A percentile compares a stretch with the other conserved stretches of the same genome.
Conservation (phyloP, 2,888 invertebrate genomes). For the Dione juno region DNA sequence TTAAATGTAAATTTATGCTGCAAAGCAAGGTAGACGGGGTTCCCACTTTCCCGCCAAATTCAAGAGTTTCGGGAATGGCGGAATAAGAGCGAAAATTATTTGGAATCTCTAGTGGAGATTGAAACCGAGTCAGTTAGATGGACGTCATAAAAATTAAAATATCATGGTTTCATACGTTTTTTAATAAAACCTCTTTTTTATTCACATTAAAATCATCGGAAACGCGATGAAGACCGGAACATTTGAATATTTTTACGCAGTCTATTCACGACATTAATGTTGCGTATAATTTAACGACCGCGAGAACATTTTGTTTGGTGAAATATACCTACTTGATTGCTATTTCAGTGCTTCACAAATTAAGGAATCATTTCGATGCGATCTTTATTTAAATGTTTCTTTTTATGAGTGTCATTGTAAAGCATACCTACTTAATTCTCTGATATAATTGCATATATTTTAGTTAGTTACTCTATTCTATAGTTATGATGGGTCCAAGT, state of each 20-base stretch:
- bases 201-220: not conserved
- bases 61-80: too few relatives aligned
- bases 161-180: not conserved
- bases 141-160: too few relatives aligned
- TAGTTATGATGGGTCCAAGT: too few relatives aligned
- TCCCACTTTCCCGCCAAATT: too few relatives aligned
- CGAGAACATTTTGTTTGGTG: constrained; percentile 32
- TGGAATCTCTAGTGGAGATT: too few relatives aligned
- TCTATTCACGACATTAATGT: constrained; percentile 41
- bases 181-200: not conserved
- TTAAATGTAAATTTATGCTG: too few relatives aligned
- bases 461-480: not conserved
- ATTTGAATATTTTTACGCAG: constrained; percentile 32
- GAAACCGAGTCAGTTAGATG: too few relatives aligned
- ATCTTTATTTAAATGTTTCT: constrained; percentile 16
- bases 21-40: too few relatives aligned
- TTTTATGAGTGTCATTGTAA: not conserved
- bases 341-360: constrained; percentile 34
- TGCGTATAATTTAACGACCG: constrained; percentile 45
- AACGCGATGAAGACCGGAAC: constrained; percentile 6
- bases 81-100: too few relatives aligned
- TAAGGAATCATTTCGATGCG: constrained; percentile 20
- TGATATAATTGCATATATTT: not conserved
- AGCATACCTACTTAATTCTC: not conserved
- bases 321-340: constrained; percentile 31